Evolutionary conservation across 2,113 vertebrate genomes (phyloP).

Genomic region (Indicator indicator): DNA sequence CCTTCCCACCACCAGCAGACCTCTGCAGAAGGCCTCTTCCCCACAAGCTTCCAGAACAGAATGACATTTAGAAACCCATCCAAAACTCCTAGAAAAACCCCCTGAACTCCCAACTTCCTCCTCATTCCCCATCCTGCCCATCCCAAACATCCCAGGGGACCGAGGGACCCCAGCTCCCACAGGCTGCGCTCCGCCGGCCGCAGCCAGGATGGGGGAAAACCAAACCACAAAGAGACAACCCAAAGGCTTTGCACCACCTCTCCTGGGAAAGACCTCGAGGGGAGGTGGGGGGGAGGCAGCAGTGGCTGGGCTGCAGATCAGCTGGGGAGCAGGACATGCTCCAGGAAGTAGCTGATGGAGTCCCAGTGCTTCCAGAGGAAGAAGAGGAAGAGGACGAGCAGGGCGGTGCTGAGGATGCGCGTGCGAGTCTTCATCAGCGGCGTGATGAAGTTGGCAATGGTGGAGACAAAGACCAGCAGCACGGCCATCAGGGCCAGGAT

Average conservation of each 20-base stretch:
- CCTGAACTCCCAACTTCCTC: background rate
- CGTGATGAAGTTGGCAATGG: conserved; percentile 97
- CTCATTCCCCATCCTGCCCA: background rate
- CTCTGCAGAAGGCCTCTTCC: background rate
- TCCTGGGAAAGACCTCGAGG: no score
- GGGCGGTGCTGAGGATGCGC: conserved; percentile 87
- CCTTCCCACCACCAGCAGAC: background rate
- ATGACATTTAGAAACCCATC: background rate
- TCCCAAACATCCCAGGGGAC: background rate
- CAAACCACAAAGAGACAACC: no score
- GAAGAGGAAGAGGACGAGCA: conserved; percentile 88
- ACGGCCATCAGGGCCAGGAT: conserved; percentile 98
- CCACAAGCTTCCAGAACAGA: background rate
- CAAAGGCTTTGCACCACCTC: no score
- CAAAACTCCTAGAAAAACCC: background rate
- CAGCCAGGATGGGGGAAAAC: no score
- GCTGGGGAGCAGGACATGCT: conserved; percentile 87
- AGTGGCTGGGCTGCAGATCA: conserved; percentile 67
- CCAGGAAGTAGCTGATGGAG: conserved; percentile 87
- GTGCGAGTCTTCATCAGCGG: conserved; percentile 96
- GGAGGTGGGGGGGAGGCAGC: no score
- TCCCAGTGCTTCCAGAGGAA: conserved; percentile 98
- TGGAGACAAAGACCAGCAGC: conserved; percentile 97
- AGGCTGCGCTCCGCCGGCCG: background rate
- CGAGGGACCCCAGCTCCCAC: background rate